phyloP scores from a whole-genome alignment of 1,140 invertebrate genomes.

The Habropoda laboriosa region DNA sequence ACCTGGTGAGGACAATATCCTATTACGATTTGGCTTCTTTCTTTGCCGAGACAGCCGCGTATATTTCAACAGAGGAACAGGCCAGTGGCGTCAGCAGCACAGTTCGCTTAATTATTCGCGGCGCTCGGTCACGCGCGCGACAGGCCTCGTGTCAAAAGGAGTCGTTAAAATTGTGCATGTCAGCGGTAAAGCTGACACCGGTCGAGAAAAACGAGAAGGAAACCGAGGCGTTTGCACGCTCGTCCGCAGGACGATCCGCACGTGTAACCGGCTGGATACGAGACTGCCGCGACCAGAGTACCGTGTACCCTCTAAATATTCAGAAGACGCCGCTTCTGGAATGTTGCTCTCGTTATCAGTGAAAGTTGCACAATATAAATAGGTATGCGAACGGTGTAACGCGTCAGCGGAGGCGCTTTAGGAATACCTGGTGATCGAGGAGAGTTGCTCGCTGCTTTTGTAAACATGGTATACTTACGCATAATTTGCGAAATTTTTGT shows the following conservation, averaged over 20 bases:
- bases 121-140: not conserved
- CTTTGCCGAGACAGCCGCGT: not conserved
- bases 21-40: not conserved
- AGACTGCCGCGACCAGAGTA: not conserved
- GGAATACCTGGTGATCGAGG: not conserved
- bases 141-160: not conserved
- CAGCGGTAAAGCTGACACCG: not conserved
- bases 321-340: conserved; percentile 42
- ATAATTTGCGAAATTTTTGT: not conserved
- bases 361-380: conserved; percentile 59
- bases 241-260: not conserved
- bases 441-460: not conserved
- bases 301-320: conserved; percentile 49
- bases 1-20: not conserved
- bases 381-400: conserved; percentile 25
- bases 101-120: conserved; percentile 30
- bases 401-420: not conserved
- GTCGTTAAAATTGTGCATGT: conserved; percentile 32
- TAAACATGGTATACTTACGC: not conserved
- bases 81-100: not conserved
- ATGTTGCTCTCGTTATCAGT: conserved; percentile 66
- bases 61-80: not conserved
- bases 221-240: not conserved
- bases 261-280: not conserved
- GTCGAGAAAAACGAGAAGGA: conserved; percentile 8